phyloP scores from a whole-genome alignment of 2,113 vertebrate species.

The Lonchura striata region DNA sequence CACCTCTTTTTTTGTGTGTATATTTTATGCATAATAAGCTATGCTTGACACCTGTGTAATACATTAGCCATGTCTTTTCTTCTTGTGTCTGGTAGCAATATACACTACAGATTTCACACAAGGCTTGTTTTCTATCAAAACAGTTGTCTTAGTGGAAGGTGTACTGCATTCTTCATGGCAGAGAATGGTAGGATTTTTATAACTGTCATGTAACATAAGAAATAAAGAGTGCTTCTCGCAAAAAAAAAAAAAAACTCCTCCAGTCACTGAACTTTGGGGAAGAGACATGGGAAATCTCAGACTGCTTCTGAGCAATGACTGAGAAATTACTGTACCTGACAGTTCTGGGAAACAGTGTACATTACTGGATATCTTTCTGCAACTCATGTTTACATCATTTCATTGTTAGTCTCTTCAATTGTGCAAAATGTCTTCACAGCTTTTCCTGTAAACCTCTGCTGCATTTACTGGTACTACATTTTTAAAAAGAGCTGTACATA shows the following conservation, averaged over 20 bases:
- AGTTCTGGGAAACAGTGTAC: background rate
- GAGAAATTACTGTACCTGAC: background rate
- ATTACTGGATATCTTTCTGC: background rate
- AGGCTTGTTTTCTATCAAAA: background rate
- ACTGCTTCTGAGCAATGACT: background rate
- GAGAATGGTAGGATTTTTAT: background rate
- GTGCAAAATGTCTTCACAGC: background rate
- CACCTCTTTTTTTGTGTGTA: background rate
- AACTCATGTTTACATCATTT: background rate
- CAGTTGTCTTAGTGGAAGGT: background rate
- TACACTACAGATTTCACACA: background rate
- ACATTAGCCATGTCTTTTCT: background rate
- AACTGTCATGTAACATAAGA: background rate
- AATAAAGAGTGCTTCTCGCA: background rate
- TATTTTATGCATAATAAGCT: background rate
- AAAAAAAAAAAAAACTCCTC: background rate
- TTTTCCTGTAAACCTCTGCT: background rate
- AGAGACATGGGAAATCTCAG: background rate
- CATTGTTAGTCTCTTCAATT: background rate
- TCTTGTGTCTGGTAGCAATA: background rate
- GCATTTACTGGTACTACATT: background rate
- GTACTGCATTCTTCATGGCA: background rate
- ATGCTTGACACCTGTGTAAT: background rate
- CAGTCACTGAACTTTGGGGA: background rate
- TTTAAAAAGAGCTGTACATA: background rate